Evolutionary conservation across 2,797 vertebrate genomes (phyloP).

Genomic region (Dipus sagitta): DNA sequence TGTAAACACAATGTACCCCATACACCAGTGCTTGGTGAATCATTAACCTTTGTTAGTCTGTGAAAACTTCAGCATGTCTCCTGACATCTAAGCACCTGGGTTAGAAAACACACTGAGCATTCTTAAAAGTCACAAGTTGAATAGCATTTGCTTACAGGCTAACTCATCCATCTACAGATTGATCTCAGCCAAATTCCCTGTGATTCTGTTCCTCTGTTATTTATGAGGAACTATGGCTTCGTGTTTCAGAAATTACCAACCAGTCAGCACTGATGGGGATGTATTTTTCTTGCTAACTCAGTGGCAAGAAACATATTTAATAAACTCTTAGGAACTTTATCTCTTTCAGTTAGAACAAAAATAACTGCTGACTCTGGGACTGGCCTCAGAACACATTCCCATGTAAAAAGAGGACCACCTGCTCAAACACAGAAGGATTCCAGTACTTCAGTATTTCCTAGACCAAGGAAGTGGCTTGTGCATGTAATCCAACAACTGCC

Average conservation of each 20-base stretch:
- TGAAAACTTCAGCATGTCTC: slow-evolving; percentile 21
- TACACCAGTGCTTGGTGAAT: neutral
- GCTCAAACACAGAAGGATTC: slow-evolving; percentile 46
- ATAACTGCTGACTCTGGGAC: slow-evolving; percentile 70
- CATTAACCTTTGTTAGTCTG: neutral
- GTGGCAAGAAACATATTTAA: slow-evolving; percentile 75
- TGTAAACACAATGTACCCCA: neutral
- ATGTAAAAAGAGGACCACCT: slow-evolving; percentile 6
- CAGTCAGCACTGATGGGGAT: slow-evolving; percentile 73
- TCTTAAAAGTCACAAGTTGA: slow-evolving; percentile 71
- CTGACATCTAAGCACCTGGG: slow-evolving; percentile 52
- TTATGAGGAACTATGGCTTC: slow-evolving; percentile 67
- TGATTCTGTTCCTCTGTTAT: slow-evolving; percentile 73
- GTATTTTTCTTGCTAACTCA: slow-evolving; percentile 78
- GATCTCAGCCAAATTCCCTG: slow-evolving; percentile 65
- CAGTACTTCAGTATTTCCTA: slow-evolving; percentile 35
- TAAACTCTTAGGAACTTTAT: slow-evolving; percentile 75
- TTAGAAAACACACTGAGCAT: slow-evolving; percentile 52
- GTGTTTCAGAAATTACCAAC: slow-evolving; percentile 76
- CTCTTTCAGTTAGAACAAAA: slow-evolving; percentile 72
- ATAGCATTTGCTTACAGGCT: slow-evolving; percentile 74
- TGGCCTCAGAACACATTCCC: slow-evolving; percentile 60
- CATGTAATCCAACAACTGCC: neutral
- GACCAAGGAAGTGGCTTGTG: neutral
- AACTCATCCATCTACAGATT: slow-evolving; percentile 78